Evolutionary conservation across 2,888 invertebrate species (phyloP).

Genomic region (Flexamia atlantica): DNA sequence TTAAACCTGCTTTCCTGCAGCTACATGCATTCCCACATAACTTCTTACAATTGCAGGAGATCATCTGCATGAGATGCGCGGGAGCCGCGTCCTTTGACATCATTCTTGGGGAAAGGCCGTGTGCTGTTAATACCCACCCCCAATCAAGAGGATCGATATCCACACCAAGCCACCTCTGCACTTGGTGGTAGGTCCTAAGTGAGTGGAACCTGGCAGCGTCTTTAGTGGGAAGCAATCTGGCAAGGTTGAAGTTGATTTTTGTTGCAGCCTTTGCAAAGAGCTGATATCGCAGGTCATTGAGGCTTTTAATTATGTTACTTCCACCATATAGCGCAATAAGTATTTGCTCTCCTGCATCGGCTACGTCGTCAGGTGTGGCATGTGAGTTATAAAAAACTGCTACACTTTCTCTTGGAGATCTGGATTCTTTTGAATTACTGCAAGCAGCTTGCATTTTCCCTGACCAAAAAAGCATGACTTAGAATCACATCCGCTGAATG

Average conservation of each 20-base stretch:
- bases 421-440: background rate
- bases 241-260: constrained; percentile 56
- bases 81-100: background rate
- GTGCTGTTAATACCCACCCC: background rate
- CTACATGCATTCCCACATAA: constrained; percentile 4
- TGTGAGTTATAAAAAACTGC: constrained; percentile 5
- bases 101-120: constrained; percentile 2
- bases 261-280: constrained; percentile 61
- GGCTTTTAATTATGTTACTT: constrained; percentile 29
- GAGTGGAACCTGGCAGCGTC: constrained; percentile 51
- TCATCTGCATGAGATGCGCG: background rate
- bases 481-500: constrained; percentile 64
- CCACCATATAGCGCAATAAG: constrained; percentile 52
- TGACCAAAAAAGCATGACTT: constrained; percentile 3
- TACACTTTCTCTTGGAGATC: constrained; percentile 12
- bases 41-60: constrained; percentile 32
- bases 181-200: too few relatives aligned
- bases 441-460: constrained; percentile 6
- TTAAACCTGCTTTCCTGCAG: constrained; percentile 28
- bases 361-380: constrained; percentile 15
- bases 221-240: constrained; percentile 50
- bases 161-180: background rate
- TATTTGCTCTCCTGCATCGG: constrained; percentile 5
- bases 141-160: constrained; percentile 8
- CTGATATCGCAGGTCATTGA: constrained; percentile 63